These are phyloP conservation scores for Menidia beryllina DNA, from an alignment of 2,113 vertebrate genomes.

Conservation along the genomic window DNA sequence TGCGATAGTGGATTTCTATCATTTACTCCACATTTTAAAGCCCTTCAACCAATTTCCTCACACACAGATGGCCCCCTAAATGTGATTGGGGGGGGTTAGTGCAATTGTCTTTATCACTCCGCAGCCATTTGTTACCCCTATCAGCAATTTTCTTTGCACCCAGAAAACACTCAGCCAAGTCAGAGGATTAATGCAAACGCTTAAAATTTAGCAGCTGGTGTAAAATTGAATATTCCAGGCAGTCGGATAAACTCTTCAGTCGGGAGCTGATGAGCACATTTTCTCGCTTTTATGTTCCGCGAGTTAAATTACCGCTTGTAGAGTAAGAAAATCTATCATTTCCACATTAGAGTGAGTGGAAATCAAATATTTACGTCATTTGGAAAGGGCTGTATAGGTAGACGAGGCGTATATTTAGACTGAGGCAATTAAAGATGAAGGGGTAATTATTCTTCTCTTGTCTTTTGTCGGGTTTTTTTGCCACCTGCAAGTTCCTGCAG, in stretches of 20 bases:
- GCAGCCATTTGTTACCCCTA: constrained; percentile 59
- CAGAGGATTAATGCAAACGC: constrained; percentile 52
- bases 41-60: constrained; percentile 59
- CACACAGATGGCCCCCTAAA: constrained; percentile 68
- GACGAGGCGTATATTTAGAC: constrained; percentile 31
- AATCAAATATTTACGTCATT: constrained; percentile 58
- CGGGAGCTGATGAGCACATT: constrained; percentile 44
- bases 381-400: constrained; percentile 45
- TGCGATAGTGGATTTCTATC: constrained; percentile 18
- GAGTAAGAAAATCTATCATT: constrained; percentile 59
- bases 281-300: constrained; percentile 26
- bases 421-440: constrained; percentile 57
- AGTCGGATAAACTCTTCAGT: constrained; percentile 48
- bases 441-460: constrained; percentile 51
- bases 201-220: constrained; percentile 56
- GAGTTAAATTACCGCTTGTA: constrained; percentile 53
- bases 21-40: constrained; percentile 62
- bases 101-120: constrained; percentile 57
- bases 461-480: constrained; percentile 43
- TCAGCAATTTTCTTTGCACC: constrained; percentile 64
- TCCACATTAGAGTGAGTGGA: constrained; percentile 48
- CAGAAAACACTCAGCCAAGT: constrained; percentile 57
- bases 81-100: constrained; percentile 54
- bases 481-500: constrained; percentile 29
- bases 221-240: constrained; percentile 59